These are phyloP conservation scores for Ophion slaviceki DNA, from an alignment of 2,888 invertebrate species.

Conservation along the genomic window DNA sequence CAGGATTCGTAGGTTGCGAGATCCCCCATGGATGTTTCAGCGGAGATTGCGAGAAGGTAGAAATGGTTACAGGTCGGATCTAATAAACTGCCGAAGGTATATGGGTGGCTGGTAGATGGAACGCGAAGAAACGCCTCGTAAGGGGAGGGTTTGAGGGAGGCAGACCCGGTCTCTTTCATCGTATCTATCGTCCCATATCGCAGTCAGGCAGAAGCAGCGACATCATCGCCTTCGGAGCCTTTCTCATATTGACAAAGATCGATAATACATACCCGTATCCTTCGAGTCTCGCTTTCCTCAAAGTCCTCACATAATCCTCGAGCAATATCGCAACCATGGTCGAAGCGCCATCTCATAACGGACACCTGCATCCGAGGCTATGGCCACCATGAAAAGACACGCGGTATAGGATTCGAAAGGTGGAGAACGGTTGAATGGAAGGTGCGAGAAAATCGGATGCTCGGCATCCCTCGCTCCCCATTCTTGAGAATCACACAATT, in stretches of 20 bases:
- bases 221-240: constrained; percentile 62
- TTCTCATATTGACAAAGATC: constrained; percentile 76
- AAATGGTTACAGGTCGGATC: constrained; percentile 66
- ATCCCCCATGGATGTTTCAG: constrained; percentile 28
- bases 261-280: constrained; percentile 73
- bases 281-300: constrained; percentile 50
- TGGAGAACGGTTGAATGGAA: constrained; percentile 36
- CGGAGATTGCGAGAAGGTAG: constrained; percentile 46
- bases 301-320: constrained; percentile 73
- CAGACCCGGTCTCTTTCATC: constrained; percentile 35
- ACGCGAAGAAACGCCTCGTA: constrained; percentile 41
- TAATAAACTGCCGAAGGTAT: constrained; percentile 70
- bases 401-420: constrained; percentile 22
- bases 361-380: constrained; percentile 71
- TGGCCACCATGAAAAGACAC: constrained; percentile 31
- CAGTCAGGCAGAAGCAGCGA: constrained; percentile 46
- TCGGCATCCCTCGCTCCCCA: constrained; percentile 3
- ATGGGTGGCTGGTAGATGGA: constrained; percentile 18
- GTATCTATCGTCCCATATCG: constrained; percentile 51
- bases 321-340: constrained; percentile 76
- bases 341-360: constrained; percentile 75
- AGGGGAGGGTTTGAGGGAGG: constrained; percentile 20
- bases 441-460: constrained; percentile 10
- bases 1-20: constrained; percentile 15
- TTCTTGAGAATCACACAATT: constrained; percentile 28